These are phyloP conservation scores for Drosophila burlai DNA, from an alignment of 1,140 invertebrate species.

Conservation along the genomic window DNA sequence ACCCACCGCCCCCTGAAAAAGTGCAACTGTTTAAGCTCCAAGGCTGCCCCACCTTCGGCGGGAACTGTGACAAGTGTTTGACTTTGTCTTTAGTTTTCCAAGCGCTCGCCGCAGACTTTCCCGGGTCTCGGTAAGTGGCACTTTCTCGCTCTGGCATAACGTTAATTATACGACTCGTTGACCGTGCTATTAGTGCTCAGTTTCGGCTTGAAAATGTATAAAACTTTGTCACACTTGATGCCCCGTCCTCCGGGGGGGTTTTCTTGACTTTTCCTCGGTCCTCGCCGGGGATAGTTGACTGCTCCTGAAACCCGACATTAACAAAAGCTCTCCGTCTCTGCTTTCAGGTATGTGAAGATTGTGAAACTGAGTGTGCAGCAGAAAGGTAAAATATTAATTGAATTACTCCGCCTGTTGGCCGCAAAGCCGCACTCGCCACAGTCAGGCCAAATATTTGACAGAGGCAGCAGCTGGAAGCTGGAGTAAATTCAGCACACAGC, in stretches of 20 bases:
- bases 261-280: constrained; percentile 6
- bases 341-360: constrained; percentile 58
- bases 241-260: constrained; percentile 10
- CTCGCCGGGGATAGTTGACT: background rate
- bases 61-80: constrained; percentile 72
- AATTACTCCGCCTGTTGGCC: constrained; percentile 38
- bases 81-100: constrained; percentile 74
- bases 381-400: constrained; percentile 54
- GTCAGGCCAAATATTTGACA: constrained; percentile 39
- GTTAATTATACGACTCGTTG: constrained; percentile 82
- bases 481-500: constrained; percentile 31
- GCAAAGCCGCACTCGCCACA: constrained; percentile 49
- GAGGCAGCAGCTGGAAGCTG: constrained; percentile 21
- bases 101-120: constrained; percentile 8
- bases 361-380: constrained; percentile 21
- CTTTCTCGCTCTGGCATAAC: constrained; percentile 54
- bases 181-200: constrained; percentile 71
- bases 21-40: constrained; percentile 66
- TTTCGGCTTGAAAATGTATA: constrained; percentile 68
- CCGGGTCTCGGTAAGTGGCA: constrained; percentile 26
- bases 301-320: constrained; percentile 16
- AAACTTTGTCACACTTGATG: constrained; percentile 72
- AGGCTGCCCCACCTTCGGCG: constrained; percentile 16
- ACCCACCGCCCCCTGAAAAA: constrained; percentile 54
- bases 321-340: constrained; percentile 19